Evolutionary conservation across 2,888 invertebrate species (phyloP).

Genomic region (Synergus umbraculus): DNA sequence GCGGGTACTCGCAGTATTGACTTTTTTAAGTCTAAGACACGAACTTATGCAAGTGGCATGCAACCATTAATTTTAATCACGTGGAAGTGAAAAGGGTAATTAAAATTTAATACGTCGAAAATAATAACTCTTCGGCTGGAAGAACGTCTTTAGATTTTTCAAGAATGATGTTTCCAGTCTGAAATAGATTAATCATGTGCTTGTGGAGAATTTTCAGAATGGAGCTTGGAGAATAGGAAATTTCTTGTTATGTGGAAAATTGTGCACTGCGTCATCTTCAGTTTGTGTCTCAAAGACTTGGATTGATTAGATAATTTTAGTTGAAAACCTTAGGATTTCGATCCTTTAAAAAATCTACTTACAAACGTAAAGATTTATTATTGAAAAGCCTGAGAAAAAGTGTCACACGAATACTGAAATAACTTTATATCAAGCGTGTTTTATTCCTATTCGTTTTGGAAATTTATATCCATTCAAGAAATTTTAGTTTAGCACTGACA

Average conservation of each 20-base stretch:
- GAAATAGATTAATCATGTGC: neutral
- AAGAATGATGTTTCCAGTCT: neutral
- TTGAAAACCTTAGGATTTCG: neutral
- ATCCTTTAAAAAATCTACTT: neutral
- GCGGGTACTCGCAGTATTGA: neutral
- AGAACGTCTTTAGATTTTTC: neutral
- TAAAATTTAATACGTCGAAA: conserved; percentile 12
- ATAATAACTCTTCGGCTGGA: neutral
- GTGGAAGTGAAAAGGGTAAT: conserved; percentile 6
- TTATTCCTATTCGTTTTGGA: neutral
- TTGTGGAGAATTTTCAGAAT: neutral
- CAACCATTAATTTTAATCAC: conserved; percentile 10
- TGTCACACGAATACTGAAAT: neutral
- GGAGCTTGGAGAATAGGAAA: neutral
- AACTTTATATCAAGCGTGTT: neutral
- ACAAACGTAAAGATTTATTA: neutral
- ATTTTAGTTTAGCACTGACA: neutral
- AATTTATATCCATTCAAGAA: neutral
- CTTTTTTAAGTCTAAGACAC: conserved; percentile 6
- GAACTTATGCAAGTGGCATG: conserved; percentile 17
- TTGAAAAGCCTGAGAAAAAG: neutral
- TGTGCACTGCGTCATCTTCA: neutral
- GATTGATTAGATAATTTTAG: no score
- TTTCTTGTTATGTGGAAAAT: neutral
- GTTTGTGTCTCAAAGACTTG: no score